Conservation (phyloP, 1,140 invertebrate genomes). For the Pseudobourletiella spinata region DNA sequence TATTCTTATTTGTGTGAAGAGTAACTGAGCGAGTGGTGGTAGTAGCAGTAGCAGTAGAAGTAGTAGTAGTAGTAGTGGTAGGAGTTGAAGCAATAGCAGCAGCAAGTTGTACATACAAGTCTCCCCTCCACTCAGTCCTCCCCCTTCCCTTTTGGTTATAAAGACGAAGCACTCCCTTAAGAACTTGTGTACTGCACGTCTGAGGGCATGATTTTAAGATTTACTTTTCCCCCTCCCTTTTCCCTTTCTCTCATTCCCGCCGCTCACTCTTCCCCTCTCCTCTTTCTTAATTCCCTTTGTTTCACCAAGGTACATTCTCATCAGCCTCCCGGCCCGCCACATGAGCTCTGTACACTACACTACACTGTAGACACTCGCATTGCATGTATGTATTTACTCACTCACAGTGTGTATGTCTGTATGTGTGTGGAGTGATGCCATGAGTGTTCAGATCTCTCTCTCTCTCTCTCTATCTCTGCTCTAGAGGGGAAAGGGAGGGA, state of each 20-base stretch:
- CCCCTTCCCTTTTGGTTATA: not conserved
- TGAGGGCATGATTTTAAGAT: not conserved
- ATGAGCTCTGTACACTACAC: no score
- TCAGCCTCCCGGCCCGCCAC: not conserved
- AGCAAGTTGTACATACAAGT: no score
- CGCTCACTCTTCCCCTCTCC: not conserved
- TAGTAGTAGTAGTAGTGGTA: not conserved
- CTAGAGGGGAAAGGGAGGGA: no score
- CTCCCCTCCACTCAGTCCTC: no score
- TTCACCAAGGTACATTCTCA: no score
- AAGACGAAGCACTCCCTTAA: not conserved
- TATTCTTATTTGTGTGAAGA: not conserved
- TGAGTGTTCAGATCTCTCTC: no score
- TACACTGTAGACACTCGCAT: no score
- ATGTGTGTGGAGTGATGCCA: no score
- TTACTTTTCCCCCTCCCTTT: not conserved
- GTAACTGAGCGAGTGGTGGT: not conserved
- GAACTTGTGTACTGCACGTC: not conserved
- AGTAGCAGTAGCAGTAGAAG: not conserved
- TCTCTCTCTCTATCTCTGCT: no score
- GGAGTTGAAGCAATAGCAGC: not conserved
- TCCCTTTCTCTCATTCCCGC: not conserved
- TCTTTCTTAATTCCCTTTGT: not conserved
- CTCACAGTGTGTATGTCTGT: no score
- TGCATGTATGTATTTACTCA: no score